Evolutionary conservation across 1,140 invertebrate species (phyloP), one percentile per base, ranked within the genome.

Genomic region (Drosophila obscura): DNA sequence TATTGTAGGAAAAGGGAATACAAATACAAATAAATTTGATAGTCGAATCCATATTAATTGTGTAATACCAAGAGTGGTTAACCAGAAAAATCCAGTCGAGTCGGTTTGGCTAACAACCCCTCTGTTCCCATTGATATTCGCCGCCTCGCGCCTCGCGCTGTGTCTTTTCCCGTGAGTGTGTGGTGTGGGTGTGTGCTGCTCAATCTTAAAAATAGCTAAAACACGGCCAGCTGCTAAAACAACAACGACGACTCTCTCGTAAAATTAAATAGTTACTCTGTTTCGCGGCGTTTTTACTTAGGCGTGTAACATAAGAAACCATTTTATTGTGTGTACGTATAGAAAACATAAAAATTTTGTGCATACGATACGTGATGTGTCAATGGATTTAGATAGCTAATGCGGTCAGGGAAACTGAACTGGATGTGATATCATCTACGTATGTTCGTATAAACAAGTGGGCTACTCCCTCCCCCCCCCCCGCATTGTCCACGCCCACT

Each of bases 261-360:
- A 28, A 5, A 52, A 53, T 19, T 44, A 52, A 52, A 43, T 41
- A 15, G 35, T n/a, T 51, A 43, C 28, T 39, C 35, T 11, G 19
- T 41, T 26, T 50, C 49, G 59, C 22, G 35, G 46, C 22, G 31
- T 19, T 35, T 24, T 61, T 43, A 43, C 35, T 51, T 24, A 61
- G 31, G 26, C 49, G 35, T 61, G 22, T 44, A 19, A 22, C 39
- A 43, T 24, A 39, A 31, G 51, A 50, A 26, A 46, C 44, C 28
- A 9, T 8, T n/a, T 50, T 16, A 43, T 28, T 43, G 51, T 61
- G 49, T 61, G 49, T 61, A 60, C 16, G 59, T 61, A 60, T 60
- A 22, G n/a, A 39, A 22, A 15, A 24, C 4, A 28, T n/a, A 52
- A 8, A 13, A 16, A 19, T 13, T n/a, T n/a, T n/a, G 9, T n/a